Evolutionary conservation across 2,888 invertebrate genomes (phyloP), one percentile per base, ranked within the genome.

Genomic region (Leptopilina myrica): DNA sequence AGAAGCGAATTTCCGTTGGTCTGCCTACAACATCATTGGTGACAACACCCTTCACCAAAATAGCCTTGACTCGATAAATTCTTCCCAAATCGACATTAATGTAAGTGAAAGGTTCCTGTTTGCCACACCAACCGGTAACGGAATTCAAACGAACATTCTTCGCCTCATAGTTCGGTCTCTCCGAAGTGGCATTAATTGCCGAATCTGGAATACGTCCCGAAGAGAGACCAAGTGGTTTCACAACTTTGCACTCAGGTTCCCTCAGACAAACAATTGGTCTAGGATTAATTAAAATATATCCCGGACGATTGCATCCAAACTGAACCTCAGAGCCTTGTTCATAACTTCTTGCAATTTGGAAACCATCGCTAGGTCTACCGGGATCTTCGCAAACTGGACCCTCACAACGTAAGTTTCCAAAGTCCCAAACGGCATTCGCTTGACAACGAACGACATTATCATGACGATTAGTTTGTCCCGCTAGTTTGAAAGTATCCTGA

Each of bases 331-430:
- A 97, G 20, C 98, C 95, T 92, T 97, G 96, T 89, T 97, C 97
- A 86, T 96, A 97, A 87, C 96, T 96, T 88, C 95, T 94, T 0
- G 98, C 94, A 62, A 96, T 92, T 93, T 98, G 98, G 83, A 94
- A 93, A 33, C 98, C 98, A 92, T 98, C 98, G 81, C 97, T 96
- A 0, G 98, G 98, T 87, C 97, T 94, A 0, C 98, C 98, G 0
- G 98, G 98, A 92, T 99, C 98, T 91, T 97, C 97, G 91, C 98
- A 98, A 1, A 98, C 98, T 4, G 98, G 98, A 26, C 98, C 99
- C 93, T 98, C 98, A 89, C 99, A 99, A 77, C 97, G 93, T 76
- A 99, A 93, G 90, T 98, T 98, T 46, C 99, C 99, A 90, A 99
- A 98, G 93, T 99, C 99, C 99, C 99, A 99, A 81, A 97, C 96